Conservation (phyloP, 2,113 vertebrate species). For the Megalops atlanticus region DNA sequence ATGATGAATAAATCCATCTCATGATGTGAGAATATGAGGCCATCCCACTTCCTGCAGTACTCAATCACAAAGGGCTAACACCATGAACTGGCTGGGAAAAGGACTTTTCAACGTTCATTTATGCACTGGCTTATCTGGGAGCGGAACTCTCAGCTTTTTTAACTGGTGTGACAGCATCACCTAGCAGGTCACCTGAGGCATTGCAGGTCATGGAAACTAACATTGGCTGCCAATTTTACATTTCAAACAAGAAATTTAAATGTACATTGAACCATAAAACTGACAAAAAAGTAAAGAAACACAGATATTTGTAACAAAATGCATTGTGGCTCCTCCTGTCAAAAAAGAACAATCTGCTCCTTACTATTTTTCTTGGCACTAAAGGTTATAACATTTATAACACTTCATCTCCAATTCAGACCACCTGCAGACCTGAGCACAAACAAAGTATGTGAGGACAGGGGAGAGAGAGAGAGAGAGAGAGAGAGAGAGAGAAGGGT, state of each 20-base stretch:
- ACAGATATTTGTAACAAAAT: no score
- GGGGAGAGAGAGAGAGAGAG: not conserved
- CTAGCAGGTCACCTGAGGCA: not conserved
- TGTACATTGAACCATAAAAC: no score
- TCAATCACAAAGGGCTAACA: slow-evolving; percentile 16
- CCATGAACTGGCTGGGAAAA: slow-evolving; percentile 12
- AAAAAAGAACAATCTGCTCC: not conserved
- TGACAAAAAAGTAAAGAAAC: no score
- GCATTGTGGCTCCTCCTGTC: no score
- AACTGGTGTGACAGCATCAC: slow-evolving; percentile 16
- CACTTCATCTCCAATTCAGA: no score
- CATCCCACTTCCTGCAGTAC: slow-evolving; percentile 14
- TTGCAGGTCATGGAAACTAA: not conserved
- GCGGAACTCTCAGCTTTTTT: not conserved
- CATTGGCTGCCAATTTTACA: no score
- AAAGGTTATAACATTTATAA: no score
- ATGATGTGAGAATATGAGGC: not conserved
- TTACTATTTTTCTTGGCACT: not conserved
- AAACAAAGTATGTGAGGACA: not conserved
- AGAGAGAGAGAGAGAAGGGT: no score
- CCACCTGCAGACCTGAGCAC: not conserved
- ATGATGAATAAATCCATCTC: slow-evolving; percentile 26
- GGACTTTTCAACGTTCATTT: no score
- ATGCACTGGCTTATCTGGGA: not conserved
- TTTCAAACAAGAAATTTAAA: no score